phyloP scores from a whole-genome alignment of 2,888 invertebrate species.

The Silvanus unidentatus region DNA sequence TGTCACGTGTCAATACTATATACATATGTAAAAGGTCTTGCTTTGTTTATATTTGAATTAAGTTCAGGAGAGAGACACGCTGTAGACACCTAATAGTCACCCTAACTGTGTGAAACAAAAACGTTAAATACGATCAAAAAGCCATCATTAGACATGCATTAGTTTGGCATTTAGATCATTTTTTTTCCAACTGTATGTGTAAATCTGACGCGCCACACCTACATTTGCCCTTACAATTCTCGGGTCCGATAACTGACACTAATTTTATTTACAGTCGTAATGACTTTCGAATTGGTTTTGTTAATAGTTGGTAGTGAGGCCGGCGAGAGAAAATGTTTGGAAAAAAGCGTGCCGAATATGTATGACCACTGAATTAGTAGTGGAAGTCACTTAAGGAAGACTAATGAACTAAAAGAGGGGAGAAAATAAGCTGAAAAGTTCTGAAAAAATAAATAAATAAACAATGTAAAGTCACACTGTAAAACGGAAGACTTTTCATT shows the following conservation, averaged over 20 bases:
- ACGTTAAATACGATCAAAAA: background rate
- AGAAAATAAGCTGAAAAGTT: too few species aligned
- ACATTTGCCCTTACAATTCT: background rate
- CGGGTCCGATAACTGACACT: background rate
- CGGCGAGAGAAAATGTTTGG: too few species aligned
- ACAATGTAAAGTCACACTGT: too few species aligned
- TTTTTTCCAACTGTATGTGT: slow-evolving; percentile 18
- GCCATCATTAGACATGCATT: slow-evolving; percentile 42
- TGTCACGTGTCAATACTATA: background rate
- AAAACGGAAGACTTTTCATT: too few species aligned
- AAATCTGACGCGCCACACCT: background rate
- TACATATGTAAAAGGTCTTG: too few species aligned
- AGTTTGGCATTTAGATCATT: slow-evolving; percentile 31
- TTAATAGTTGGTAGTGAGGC: background rate
- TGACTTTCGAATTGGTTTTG: slow-evolving; percentile 1
- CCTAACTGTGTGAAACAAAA: background rate
- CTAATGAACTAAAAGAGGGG: too few species aligned
- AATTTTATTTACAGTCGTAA: slow-evolving; percentile 1
- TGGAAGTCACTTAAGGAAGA: too few species aligned
- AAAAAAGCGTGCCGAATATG: too few species aligned
- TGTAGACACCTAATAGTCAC: background rate
- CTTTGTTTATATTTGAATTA: background rate
- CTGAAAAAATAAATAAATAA: too few species aligned
- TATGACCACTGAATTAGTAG: too few species aligned
- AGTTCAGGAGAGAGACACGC: background rate